Evolutionary conservation across 2,888 invertebrate genomes (phyloP).

Genomic region (Papilio protenor): DNA sequence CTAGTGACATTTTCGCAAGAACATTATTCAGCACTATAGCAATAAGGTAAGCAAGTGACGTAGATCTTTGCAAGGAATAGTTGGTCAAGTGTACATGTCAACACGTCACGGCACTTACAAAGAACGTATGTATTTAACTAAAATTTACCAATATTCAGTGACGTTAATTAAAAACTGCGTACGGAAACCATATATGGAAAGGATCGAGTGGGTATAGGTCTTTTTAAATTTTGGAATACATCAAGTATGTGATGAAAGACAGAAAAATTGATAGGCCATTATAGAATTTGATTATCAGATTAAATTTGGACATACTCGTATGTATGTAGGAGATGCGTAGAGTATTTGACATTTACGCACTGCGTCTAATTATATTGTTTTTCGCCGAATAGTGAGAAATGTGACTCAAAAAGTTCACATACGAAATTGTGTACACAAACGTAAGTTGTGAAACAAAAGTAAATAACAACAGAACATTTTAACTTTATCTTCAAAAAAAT

Average conservation of each 20-base stretch:
- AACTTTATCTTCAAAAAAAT: background rate
- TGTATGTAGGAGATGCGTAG: background rate
- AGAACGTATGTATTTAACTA: background rate
- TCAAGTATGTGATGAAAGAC: too few relatives aligned
- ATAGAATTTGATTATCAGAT: too few relatives aligned
- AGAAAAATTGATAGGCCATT: too few relatives aligned
- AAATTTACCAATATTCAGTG: slow-evolving; percentile 13
- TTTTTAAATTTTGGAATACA: background rate
- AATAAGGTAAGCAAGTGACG: slow-evolving; percentile 16
- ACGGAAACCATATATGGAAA: background rate
- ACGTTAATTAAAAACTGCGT: background rate
- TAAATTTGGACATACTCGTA: too few relatives aligned
- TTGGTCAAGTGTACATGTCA: slow-evolving; percentile 11
- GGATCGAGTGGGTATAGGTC: background rate
- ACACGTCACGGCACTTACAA: slow-evolving; percentile 5
- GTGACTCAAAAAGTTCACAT: slow-evolving; percentile 12
- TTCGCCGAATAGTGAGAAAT: slow-evolving; percentile 19
- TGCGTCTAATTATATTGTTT: slow-evolving; percentile 21
- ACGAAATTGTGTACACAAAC: slow-evolving; percentile 22
- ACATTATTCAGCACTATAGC: slow-evolving; percentile 2
- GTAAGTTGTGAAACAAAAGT: background rate
- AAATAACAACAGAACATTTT: background rate
- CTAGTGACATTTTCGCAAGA: slow-evolving; percentile 13
- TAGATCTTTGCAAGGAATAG: background rate
- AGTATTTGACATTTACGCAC: slow-evolving; percentile 11